Percentiles rank a stretch among this genome's conserved stretches.
Conservation (phyloP, 2,797 vertebrate species). For the Staurois parvus region DNA sequence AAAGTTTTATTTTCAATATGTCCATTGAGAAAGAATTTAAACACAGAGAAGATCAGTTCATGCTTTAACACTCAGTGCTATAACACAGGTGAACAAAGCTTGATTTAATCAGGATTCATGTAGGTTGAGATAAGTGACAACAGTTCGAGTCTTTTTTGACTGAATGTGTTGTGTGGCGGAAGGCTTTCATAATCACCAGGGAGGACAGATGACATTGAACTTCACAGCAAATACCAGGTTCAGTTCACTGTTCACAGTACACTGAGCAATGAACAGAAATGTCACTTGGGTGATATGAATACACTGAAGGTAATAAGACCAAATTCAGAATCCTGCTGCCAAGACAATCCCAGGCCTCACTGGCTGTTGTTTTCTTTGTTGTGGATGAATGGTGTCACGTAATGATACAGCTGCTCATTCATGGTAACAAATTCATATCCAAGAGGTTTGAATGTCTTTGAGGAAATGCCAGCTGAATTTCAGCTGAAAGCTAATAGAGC, state of each 20-base stretch:
- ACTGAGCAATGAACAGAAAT: conserved; percentile 35
- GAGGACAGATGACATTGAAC: not conserved
- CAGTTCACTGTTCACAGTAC: conserved; percentile 17
- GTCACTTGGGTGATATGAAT: conserved; percentile 29
- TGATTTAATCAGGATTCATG: not conserved
- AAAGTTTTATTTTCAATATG: not conserved
- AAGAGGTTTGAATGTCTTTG: not conserved
- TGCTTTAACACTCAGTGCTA: not conserved
- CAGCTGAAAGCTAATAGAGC: not conserved
- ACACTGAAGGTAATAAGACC: conserved; percentile 3
- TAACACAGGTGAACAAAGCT: not conserved
- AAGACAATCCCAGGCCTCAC: not conserved
- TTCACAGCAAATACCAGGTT: conserved; percentile 25
- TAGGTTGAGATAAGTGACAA: not conserved
- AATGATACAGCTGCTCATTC: not conserved
- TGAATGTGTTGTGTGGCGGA: not conserved
- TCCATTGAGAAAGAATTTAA: not conserved
- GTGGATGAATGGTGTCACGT: not conserved
- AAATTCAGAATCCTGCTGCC: not conserved
- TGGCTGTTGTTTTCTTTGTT: not conserved
- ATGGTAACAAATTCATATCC: not conserved
- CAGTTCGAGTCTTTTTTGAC: not conserved
- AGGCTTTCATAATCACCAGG: not conserved
- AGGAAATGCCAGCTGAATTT: not conserved
- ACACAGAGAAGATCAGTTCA: not conserved